Evolutionary conservation across 2,888 invertebrate genomes (phyloP), one percentile per base, ranked within the genome.

Genomic region (Acheta domesticus): DNA sequence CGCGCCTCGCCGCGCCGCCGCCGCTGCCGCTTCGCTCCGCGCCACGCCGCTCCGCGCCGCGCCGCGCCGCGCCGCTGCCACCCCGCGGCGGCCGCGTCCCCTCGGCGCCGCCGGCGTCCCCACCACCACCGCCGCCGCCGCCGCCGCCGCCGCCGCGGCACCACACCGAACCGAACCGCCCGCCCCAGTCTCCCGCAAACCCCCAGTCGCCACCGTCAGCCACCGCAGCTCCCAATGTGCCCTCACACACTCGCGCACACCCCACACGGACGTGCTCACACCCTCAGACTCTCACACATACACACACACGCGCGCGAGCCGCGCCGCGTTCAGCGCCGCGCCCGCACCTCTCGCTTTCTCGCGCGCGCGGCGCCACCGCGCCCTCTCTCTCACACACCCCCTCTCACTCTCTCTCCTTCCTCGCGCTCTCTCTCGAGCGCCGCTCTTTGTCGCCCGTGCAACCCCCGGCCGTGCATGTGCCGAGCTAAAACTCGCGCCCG

Each of bases 21-120:
- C 79, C 81, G 79, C 79, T 81, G 82, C 81, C 80, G 75, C 79
- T 20, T 74, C 48, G 75, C 20, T 73, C 73, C 78, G 48, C 75
- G 74, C 81, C 23, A 77, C 77, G 77, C 77, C 77, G 80, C 75
- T 77, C 78, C 75, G 23, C 74, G 77, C 21, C 74, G 74, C 78
- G 49, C 79, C 77, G 81, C 75, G 79, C 78, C 75, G 23, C 74
- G 78, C 21, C 74, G 76, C 78, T 75, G 75, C 80, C 73, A 80
- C 76, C 74, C 50, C 79, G 36, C 36, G 36, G 36, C 36, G 1
- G 36, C 36, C 62, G 62, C 14, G 62, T 11, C 14, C 14, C 62
- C 16, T 62, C 62, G 62, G 14, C 62, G 16, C 62, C 62, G n/a
- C 62, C 62, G 36, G 36, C 36, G n/a, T n/a, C 62, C 14, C 62